A percentile compares a stretch with the other conserved stretches of the same genome.
Evolutionary conservation across 92 coral and sea anemone species (phyloP).

Genomic region (Epizoanthus rinbou): DNA sequence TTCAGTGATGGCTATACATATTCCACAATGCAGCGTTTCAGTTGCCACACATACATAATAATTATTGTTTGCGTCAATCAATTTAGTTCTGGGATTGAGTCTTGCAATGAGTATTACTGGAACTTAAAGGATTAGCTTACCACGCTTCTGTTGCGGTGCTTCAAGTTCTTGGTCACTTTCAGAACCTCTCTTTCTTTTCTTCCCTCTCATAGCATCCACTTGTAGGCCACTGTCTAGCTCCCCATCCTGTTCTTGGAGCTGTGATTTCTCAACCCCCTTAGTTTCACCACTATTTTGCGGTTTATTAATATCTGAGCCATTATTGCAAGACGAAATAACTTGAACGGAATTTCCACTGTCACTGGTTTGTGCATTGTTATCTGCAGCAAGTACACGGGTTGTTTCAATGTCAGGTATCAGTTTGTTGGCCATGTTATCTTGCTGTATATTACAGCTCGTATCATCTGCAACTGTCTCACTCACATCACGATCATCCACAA

Average conservation of each 20-base stretch:
- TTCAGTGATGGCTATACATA: too few relatives aligned
- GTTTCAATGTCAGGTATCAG: background rate
- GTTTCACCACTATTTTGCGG: background rate
- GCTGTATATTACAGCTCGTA: background rate
- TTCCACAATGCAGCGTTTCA: too few relatives aligned
- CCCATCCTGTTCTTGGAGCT: background rate
- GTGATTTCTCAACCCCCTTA: background rate
- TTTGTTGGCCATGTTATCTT: too few relatives aligned
- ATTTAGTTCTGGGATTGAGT: too few relatives aligned
- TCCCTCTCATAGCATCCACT: constrained; percentile 1
- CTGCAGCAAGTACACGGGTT: too few relatives aligned
- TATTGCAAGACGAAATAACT: background rate
- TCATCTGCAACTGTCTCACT: background rate
- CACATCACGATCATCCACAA: background rate
- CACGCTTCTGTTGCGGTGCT: constrained; percentile 2
- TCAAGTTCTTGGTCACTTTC: constrained; percentile 4
- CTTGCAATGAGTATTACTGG: too few relatives aligned
- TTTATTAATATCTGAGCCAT: background rate
- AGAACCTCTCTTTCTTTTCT: constrained; percentile 15
- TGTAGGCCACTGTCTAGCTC: background rate
- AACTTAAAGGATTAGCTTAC: background rate
- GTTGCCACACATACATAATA: too few relatives aligned
- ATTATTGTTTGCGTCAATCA: too few relatives aligned
- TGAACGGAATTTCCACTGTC: too few relatives aligned
- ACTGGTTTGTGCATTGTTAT: too few relatives aligned